Conservation (phyloP, 2,888 invertebrate species). For the Drosophila paramelanica region DNA sequence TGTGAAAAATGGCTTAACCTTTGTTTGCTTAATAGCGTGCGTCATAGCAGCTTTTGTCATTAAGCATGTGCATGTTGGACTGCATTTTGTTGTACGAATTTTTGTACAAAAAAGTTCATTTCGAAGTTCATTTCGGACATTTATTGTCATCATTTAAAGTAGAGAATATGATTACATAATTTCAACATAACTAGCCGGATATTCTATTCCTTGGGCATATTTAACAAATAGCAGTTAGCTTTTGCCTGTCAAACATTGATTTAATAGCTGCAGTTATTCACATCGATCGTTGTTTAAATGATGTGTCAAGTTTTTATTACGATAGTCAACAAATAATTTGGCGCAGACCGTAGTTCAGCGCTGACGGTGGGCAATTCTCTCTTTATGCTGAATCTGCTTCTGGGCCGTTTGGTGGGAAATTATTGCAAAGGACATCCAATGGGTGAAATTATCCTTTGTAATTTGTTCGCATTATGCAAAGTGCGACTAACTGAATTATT, state of each 20-base stretch:
- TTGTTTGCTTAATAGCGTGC: too few species aligned
- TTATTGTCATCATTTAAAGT: too few species aligned
- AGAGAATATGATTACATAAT: too few species aligned
- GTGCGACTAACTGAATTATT: slow-evolving; percentile 63
- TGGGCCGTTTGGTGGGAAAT: slow-evolving; percentile 45
- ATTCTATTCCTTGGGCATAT: background rate
- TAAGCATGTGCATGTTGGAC: too few species aligned
- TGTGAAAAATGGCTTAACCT: too few species aligned
- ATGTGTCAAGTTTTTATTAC: background rate
- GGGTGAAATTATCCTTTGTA: slow-evolving; percentile 32
- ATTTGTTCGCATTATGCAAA: slow-evolving; percentile 70
- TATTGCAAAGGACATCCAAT: slow-evolving; percentile 34
- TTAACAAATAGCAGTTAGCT: background rate
- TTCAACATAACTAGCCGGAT: too few species aligned
- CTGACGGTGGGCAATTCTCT: slow-evolving; percentile 40
- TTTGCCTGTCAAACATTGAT: background rate
- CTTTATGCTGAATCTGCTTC: slow-evolving; percentile 58
- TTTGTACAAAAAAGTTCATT: too few species aligned
- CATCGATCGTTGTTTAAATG: slow-evolving; percentile 2
- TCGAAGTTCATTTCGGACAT: too few species aligned
- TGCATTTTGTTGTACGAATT: too few species aligned
- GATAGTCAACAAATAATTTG: background rate
- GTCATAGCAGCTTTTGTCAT: too few species aligned
- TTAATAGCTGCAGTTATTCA: background rate
- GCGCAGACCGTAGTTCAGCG: background rate